Percentiles rank a stretch among this genome's conserved stretches.
Evolutionary conservation across 1,140 invertebrate genomes (phyloP).

Genomic region (Carposina sasakii): DNA sequence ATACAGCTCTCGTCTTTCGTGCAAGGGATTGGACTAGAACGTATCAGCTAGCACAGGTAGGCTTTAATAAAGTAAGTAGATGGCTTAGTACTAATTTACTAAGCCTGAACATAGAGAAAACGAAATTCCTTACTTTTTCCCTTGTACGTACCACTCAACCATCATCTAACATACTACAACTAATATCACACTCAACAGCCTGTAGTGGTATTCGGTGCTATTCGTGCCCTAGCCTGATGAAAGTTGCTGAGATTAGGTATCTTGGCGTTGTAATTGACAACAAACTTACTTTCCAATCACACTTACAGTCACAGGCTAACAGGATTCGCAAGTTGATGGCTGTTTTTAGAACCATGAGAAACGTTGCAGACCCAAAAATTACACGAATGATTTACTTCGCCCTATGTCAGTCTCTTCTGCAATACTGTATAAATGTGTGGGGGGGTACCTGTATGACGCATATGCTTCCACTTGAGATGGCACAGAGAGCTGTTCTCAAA

Average conservation of each 20-base stretch:
- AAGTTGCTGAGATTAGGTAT: not conserved
- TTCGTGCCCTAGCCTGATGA: not conserved
- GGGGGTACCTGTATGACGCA: not conserved
- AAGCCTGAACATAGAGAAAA: not conserved
- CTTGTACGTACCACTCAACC: not conserved
- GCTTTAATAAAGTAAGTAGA: not conserved
- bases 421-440: conserved; percentile 1
- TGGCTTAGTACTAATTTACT: not conserved
- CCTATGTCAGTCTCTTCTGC: not conserved
- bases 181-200: not conserved
- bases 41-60: not conserved
- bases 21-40: not conserved
- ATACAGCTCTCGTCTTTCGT: not conserved
- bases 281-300: not conserved
- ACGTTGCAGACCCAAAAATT: not conserved
- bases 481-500: not conserved
- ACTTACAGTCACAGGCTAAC: not conserved
- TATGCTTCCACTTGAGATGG: not conserved
- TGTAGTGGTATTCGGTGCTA: not conserved
- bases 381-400: not conserved
- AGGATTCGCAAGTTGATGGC: not conserved
- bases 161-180: not conserved
- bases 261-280: not conserved
- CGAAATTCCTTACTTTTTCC: not conserved
- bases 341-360: not conserved